These are phyloP conservation scores for Liolophura sinensis DNA, from an alignment of 1,140 invertebrate genomes.

Conservation along the genomic window DNA sequence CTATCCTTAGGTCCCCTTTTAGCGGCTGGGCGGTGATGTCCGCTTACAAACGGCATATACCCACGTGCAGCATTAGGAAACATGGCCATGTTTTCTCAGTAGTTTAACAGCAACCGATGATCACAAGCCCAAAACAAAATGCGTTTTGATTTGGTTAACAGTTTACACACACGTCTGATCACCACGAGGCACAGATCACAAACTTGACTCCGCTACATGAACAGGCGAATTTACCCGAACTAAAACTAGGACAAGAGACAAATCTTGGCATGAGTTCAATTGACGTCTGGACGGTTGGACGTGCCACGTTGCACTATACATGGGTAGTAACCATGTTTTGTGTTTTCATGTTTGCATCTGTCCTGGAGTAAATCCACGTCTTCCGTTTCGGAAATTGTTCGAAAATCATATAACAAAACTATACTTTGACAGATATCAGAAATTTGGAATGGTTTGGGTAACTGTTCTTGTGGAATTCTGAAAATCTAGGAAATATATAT, in stretches of 20 bases:
- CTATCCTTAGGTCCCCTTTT: slow-evolving; percentile 29
- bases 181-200: slow-evolving; percentile 10
- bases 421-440: too few relatives aligned
- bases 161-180: slow-evolving; percentile 13
- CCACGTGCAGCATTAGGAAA: slow-evolving; percentile 52
- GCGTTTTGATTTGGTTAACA: slow-evolving; percentile 4
- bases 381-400: too few relatives aligned
- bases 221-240: slow-evolving; percentile 3
- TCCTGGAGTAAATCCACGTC: too few relatives aligned
- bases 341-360: too few relatives aligned
- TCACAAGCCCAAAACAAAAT: neutral
- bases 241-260: slow-evolving; percentile 29
- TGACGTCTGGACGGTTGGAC: slow-evolving; percentile 18
- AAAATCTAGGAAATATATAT: too few relatives aligned
- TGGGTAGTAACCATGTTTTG: too few relatives aligned
- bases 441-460: too few relatives aligned
- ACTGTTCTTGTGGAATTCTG: too few relatives aligned
- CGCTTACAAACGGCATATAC: slow-evolving; percentile 49
- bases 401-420: too few relatives aligned
- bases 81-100: slow-evolving; percentile 41
- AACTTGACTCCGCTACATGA: neutral
- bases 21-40: slow-evolving; percentile 24
- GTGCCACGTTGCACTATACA: too few relatives aligned
- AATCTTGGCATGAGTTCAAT: slow-evolving; percentile 44
- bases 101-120: slow-evolving; percentile 10